phyloP scores from a whole-genome alignment of 64 coral and sea anemone genomes.

The Porites lutea region DNA sequence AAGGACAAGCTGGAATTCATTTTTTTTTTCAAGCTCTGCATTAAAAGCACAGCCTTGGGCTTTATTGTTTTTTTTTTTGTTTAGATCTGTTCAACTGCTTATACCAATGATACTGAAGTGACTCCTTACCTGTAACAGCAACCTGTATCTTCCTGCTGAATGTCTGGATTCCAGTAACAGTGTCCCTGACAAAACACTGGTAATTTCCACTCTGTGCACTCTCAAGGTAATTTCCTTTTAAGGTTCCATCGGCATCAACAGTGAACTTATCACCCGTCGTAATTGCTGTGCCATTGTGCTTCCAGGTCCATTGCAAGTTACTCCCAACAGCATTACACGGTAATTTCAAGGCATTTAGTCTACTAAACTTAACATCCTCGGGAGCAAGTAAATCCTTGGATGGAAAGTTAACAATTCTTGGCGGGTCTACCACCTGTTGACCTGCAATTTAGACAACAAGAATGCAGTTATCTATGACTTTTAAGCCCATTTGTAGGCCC shows the following conservation, averaged over 20 bases:
- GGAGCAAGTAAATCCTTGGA: background rate
- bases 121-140: conserved; percentile 44
- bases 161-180: background rate
- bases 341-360: background rate
- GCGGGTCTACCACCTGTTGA: background rate
- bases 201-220: conserved; percentile 40
- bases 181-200: conserved; percentile 58
- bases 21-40: too few relatives aligned
- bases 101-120: background rate
- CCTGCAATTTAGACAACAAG: too few relatives aligned
- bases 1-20: too few relatives aligned
- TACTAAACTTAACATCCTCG: background rate
- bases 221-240: background rate
- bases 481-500: too few relatives aligned
- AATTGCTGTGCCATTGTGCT: background rate
- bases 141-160: conserved; percentile 63
- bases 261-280: background rate
- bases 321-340: background rate
- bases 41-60: too few relatives aligned
- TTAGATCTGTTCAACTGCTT: too few relatives aligned
- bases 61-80: too few relatives aligned
- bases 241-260: background rate
- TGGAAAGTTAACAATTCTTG: background rate
- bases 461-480: too few relatives aligned
- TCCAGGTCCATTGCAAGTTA: conserved; percentile 31